A percentile compares a stretch with the other conserved stretches of the same genome.
These are phyloP conservation scores for Sylvilagus bachmani DNA, from an alignment of 2,113 vertebrate genomes.

Conservation along the genomic window DNA sequence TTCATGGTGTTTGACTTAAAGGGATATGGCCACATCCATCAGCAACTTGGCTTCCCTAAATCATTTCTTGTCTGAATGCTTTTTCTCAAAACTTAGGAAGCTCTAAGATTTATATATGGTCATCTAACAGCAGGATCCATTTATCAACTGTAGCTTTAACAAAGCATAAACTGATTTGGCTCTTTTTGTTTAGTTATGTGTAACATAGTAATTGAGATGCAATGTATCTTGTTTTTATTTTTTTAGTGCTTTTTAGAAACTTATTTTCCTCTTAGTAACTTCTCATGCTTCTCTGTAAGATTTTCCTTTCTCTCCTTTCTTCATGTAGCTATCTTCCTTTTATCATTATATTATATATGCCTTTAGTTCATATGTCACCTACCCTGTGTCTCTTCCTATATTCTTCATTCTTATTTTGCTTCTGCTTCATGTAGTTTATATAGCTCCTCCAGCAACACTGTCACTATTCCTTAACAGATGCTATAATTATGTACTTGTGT, in stretches of 20 bases:
- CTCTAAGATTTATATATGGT: neutral
- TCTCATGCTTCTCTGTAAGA: neutral
- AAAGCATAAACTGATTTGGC: neutral
- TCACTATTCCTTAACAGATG: neutral
- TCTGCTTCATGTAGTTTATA: neutral
- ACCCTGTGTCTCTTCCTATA: neutral
- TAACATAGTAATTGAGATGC: neutral
- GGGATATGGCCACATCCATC: neutral
- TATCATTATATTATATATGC: neutral
- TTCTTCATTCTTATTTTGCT: neutral
- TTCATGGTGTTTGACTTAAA: neutral
- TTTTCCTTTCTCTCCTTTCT: neutral
- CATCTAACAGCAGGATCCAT: neutral
- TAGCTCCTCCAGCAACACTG: fast-evolving
- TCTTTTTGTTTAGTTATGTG: neutral
- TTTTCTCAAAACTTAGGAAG: slow-evolving; percentile 27
- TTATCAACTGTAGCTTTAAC: neutral
- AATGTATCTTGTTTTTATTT: neutral
- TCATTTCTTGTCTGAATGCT: neutral
- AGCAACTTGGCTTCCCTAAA: neutral
- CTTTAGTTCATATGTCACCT: neutral
- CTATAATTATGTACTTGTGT: neutral
- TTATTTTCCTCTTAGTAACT: neutral
- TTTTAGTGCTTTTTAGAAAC: neutral
- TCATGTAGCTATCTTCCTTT: neutral